A percentile compares a stretch with the other conserved stretches of the same genome.
Evolutionary conservation across 2,888 invertebrate genomes (phyloP).

Genomic region (Bugulina stolonifera): DNA sequence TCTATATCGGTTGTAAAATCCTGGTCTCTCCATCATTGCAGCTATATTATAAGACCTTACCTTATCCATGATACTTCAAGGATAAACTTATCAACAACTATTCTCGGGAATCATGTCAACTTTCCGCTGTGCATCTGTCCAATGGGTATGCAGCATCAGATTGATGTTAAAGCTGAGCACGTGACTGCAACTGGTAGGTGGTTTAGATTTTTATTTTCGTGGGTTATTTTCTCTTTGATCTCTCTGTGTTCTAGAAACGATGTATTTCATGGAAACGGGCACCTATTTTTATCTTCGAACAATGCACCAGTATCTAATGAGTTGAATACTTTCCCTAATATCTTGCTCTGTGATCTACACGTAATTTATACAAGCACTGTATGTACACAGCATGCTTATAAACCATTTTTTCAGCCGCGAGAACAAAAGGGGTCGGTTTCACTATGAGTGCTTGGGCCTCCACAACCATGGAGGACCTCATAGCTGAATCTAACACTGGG

Average conservation of each 20-base stretch:
- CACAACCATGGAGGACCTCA: conserved; percentile 1
- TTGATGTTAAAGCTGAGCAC: conserved; percentile 79
- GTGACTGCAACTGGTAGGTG: conserved; percentile 63
- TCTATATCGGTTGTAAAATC: no score
- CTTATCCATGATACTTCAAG: conserved; percentile 68
- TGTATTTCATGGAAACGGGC: no score
- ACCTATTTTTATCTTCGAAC: no score
- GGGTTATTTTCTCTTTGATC: no score
- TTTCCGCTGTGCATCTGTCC: conserved; percentile 74
- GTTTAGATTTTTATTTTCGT: not conserved
- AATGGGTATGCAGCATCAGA: conserved; percentile 85
- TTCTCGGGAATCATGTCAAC: conserved; percentile 63
- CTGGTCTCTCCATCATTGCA: no score
- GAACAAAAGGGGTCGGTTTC: not conserved
- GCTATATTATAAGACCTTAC: conserved; percentile 71
- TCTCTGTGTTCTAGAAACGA: no score
- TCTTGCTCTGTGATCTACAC: no score
- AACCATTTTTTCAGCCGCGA: not conserved
- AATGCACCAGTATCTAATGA: no score
- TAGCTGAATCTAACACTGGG: not conserved
- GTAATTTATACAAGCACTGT: no score
- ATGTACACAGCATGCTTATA: no score
- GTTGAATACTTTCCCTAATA: no score
- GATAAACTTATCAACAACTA: conserved; percentile 56
- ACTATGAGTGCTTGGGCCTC: conserved; percentile 58